Base-by-base conservation (phyloP, 2,888 invertebrate species). In the Pycnomerus fuliginosus region DNA sequence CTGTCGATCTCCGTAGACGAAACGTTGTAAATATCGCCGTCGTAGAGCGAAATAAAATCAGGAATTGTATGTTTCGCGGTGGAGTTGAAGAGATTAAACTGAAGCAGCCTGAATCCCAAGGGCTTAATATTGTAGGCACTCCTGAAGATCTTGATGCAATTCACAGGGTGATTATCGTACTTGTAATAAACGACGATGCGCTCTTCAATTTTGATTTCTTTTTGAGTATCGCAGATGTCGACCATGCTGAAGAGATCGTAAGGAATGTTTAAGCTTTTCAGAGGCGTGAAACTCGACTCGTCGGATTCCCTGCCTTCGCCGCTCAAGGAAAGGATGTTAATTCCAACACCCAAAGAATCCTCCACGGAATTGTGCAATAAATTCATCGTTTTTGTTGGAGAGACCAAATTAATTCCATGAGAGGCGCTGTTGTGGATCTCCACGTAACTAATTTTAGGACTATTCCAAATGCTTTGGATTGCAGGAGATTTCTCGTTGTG, bases 91-190 rank as follows among this genome's bases (percentile, higher is more conserved):
- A 95, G 72, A 72, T 94, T 93, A 53, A 91, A 90, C 61, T 96
- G 95, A 14, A 96, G 74, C 29, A 97, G 75, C 46, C 96, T 79
- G 61, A 97, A 88, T 4, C 94, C 95, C 60, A 97, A 82, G 8
- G 87, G 88, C 65, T 95, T 95, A 0, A 89, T 84, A 48, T 86
- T 80, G 63, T 84, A 89, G 45, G 84, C 83, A 48, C 93, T 90
- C 40, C 87, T 86, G 68, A 99, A 95, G 56, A 97, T 93, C 72
- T 99, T 99, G 0, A 98, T 90, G 67, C 98, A 99, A 67, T 97
- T 98, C 0, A 96, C 90, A 0, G 96, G 92, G 68, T 87, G 85
- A 58, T 95, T 95, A 64, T 95, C 94, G 64, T 99, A 99, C 69
- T 97, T 98, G 72, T 95, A 97, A 68, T 96, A 99, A 12, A 99